Conservation (phyloP, 2,113 vertebrate genomes). For the Machaerirhynchus nigripectus region DNA sequence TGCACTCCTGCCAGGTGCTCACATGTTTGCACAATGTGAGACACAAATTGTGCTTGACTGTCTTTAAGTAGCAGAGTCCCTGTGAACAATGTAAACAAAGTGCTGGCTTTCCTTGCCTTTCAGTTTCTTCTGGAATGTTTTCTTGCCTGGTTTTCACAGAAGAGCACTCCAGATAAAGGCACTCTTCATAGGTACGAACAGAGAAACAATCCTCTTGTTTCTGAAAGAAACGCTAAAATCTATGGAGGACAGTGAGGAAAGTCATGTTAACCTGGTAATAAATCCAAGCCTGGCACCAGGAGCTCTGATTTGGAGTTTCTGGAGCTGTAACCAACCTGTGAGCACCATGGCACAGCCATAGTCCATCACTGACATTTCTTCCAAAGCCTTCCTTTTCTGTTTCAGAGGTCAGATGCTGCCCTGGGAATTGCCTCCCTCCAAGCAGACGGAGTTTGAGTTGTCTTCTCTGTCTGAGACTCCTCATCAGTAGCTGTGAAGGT, state of each 20-base stretch:
- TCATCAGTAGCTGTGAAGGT: neutral
- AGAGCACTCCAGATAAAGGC: neutral
- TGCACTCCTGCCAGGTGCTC: neutral
- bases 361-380: neutral
- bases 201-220: neutral
- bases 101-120: neutral
- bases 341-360: accelerated
- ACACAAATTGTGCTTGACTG: neutral
- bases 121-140: neutral
- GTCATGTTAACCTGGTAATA: neutral
- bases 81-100: neutral
- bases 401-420: neutral
- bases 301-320: neutral
- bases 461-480: neutral
- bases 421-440: neutral
- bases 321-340: neutral
- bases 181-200: neutral
- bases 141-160: neutral
- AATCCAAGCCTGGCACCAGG: neutral
- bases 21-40: neutral
- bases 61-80: neutral
- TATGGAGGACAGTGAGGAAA: neutral
- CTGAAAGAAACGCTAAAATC: neutral
- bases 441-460: neutral
- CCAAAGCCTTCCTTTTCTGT: neutral